These are phyloP conservation scores for Ormia ochracea DNA, from an alignment of 2,888 invertebrate species.

Conservation along the genomic window DNA sequence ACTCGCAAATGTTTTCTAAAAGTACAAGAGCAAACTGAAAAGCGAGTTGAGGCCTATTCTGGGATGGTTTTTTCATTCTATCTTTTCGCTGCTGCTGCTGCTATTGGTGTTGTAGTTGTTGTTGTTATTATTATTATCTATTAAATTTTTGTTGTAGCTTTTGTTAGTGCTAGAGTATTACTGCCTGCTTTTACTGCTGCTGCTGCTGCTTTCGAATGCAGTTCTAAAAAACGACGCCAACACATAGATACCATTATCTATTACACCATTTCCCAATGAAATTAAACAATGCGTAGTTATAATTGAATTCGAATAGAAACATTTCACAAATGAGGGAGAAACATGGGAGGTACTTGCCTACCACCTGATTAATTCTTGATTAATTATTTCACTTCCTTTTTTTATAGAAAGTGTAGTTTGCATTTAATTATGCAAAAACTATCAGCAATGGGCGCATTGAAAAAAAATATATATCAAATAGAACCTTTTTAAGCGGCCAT, in stretches of 20 bases:
- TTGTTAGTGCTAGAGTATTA: slow-evolving; percentile 38
- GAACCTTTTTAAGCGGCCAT: too few species aligned
- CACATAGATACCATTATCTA: slow-evolving; percentile 53
- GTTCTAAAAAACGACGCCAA: slow-evolving; percentile 61
- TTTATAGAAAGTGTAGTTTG: too few species aligned
- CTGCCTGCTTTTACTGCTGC: slow-evolving; percentile 54
- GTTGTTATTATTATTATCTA: slow-evolving; percentile 38
- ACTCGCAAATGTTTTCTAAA: slow-evolving; percentile 46
- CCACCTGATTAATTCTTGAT: too few species aligned
- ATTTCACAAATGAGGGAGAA: neutral
- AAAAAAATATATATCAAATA: too few species aligned
- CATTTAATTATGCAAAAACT: too few species aligned
- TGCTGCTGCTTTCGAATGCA: slow-evolving; percentile 59
- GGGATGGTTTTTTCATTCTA: slow-evolving; percentile 55
- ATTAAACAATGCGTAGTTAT: neutral
- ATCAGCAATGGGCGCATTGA: too few species aligned
- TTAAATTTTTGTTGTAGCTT: slow-evolving; percentile 43
- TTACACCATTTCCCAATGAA: slow-evolving; percentile 40
- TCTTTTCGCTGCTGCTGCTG: slow-evolving; percentile 15
- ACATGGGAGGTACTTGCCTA: neutral
- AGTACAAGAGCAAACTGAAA: slow-evolving; percentile 58
- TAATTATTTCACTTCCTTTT: too few species aligned
- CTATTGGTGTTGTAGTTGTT: slow-evolving; percentile 31
- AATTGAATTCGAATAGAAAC: neutral
- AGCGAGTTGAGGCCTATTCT: slow-evolving; percentile 62